phyloP scores from a whole-genome alignment of 2,888 invertebrate species.

The Acleris cristana region DNA sequence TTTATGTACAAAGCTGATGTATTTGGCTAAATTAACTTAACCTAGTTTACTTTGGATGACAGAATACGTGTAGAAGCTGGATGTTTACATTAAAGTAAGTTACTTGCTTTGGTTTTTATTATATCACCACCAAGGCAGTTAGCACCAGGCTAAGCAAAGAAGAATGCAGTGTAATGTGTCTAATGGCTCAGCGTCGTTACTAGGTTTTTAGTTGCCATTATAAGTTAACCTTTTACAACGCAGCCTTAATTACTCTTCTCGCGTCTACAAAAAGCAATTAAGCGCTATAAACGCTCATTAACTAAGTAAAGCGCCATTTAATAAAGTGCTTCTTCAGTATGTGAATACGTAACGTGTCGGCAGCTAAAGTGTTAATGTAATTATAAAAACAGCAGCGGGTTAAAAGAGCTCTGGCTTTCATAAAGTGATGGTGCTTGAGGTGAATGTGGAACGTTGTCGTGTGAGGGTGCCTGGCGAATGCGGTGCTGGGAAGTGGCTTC shows the following conservation, averaged over 20 bases:
- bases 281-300: slow-evolving; percentile 33
- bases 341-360: slow-evolving; percentile 32
- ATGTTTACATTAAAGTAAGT: too few relatives aligned
- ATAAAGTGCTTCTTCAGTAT: slow-evolving; percentile 35
- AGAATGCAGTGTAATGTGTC: not conserved
- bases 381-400: slow-evolving; percentile 32
- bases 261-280: slow-evolving; percentile 34
- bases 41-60: too few relatives aligned
- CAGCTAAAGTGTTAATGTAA: slow-evolving; percentile 37
- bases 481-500: slow-evolving; percentile 46
- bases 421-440: slow-evolving; percentile 64
- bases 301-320: slow-evolving; percentile 36
- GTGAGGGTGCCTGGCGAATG: slow-evolving; percentile 57
- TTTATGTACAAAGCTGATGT: too few relatives aligned
- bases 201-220: slow-evolving; percentile 37
- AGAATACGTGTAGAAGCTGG: too few relatives aligned
- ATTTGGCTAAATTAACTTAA: too few relatives aligned
- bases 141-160: not conserved
- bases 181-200: slow-evolving; percentile 37
- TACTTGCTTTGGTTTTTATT: slow-evolving; percentile 7
- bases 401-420: slow-evolving; percentile 54
- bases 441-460: slow-evolving; percentile 55
- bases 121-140: not conserved
- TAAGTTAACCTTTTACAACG: slow-evolving; percentile 22
- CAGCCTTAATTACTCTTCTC: slow-evolving; percentile 34